Evolutionary conservation across 1,140 invertebrate species (phyloP), one percentile per base, ranked within the genome.

Genomic region (Pectinophora gossypiella): DNA sequence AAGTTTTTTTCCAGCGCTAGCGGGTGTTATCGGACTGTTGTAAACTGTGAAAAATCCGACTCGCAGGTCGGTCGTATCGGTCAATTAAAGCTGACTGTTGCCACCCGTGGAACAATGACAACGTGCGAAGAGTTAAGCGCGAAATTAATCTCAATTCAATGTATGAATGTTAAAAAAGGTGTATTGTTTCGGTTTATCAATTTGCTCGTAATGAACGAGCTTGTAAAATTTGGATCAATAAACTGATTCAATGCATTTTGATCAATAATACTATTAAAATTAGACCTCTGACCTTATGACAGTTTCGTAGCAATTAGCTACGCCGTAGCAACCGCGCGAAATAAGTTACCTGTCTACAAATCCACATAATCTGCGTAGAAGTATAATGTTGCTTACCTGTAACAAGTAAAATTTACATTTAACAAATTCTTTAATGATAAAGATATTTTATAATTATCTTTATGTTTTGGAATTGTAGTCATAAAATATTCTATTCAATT

Each of bases 61-160:
- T 69, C 56, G 48, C 36, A 55, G 44, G 56, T 48, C 43, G 36
- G 36, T 32, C 22, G 53, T 58, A 56, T 64, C 48, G 54, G 52
- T 46, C 55, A 62, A 68, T 66, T 64, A 67, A 68, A 65, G 56
- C 57, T 18, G 48, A 52, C 51, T 73, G 62, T 66, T 58, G n/a
- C n/a, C 53, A 54, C 65, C 58, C 51, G 49, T 35, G 54, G 16
- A 18, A 40, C 36, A 16, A 40, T 40, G 36, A 40, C 10, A 40
- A 15, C 36, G n/a, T 18, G 16, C 16, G 3, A 40, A 40, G 36
- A 40, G n/a, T 40, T 40, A 18, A 40, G 16, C 36, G 16, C 36
- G 15, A 40, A 40, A 32, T 32, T 40, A 15, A 40, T 18, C n/a
- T 15, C 36, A 15, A 40, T 40, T 40, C 36, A 40, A 40, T 15